These are phyloP conservation scores for Astatoreochromis straeleni DNA, from an alignment of 2,113 vertebrate genomes.

Conservation along the genomic window DNA sequence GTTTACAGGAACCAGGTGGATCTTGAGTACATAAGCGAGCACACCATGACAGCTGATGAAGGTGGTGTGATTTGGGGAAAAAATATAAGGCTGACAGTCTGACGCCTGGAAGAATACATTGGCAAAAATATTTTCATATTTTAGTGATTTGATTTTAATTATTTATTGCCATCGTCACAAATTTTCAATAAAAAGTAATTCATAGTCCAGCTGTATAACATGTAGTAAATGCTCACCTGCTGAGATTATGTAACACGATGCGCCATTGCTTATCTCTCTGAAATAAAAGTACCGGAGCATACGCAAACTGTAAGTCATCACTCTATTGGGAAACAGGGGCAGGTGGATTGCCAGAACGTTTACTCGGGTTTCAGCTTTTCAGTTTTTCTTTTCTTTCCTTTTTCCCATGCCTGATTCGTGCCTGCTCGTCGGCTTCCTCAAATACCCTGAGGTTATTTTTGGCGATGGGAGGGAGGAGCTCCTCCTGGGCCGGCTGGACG, in stretches of 20 bases:
- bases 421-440: neutral
- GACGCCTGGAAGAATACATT: neutral
- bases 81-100: neutral
- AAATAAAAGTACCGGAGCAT: neutral
- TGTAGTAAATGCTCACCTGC: neutral
- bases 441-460: conserved; percentile 56
- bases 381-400: neutral
- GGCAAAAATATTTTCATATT: neutral
- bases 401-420: neutral
- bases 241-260: neutral
- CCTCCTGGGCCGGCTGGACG: neutral
- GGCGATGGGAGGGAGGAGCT: conserved; percentile 9
- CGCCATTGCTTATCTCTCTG: neutral
- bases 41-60: neutral
- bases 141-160: neutral
- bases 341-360: neutral
- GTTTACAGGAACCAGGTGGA: neutral
- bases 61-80: neutral
- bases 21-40: neutral
- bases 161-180: neutral
- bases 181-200: neutral
- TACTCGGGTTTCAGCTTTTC: neutral
- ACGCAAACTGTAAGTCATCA: neutral
- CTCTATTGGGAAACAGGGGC: neutral
- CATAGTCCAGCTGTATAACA: neutral